These are phyloP conservation scores for Meteorus sp. DNA, from an alignment of 1,140 invertebrate genomes.

Conservation along the genomic window DNA sequence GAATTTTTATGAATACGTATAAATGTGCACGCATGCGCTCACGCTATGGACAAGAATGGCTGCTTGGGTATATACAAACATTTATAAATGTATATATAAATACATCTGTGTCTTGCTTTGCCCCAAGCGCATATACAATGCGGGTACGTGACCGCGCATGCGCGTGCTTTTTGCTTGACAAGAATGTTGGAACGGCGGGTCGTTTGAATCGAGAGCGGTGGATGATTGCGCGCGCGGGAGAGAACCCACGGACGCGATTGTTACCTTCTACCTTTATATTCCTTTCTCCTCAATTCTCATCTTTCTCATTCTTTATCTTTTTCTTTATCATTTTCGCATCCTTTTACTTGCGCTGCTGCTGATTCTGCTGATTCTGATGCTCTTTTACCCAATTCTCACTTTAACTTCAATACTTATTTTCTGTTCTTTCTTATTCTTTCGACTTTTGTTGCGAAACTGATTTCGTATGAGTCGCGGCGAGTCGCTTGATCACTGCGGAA, in stretches of 20 bases:
- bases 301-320: conserved; percentile 6
- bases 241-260: conserved; percentile 40
- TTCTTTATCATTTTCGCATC: conserved; percentile 1
- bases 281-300: conserved; percentile 9
- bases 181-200: conserved; percentile 55
- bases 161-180: conserved; percentile 48
- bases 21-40: conserved; percentile 40
- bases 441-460: conserved; percentile 32
- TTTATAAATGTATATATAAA: too few species aligned
- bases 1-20: conserved; percentile 48
- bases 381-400: conserved; percentile 2
- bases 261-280: conserved; percentile 36
- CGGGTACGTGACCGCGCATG: conserved; percentile 50
- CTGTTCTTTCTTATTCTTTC: neutral
- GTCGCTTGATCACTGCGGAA: conserved; percentile 57
- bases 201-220: conserved; percentile 56
- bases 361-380: too few species aligned
- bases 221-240: conserved; percentile 41
- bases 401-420: conserved; percentile 5
- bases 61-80: too few species aligned
- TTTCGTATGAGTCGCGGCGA: conserved; percentile 54
- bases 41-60: conserved; percentile 19
- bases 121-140: neutral
- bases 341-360: neutral
- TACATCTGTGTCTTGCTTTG: neutral